Base-by-base conservation (phyloP, 2,888 invertebrate species). In the Macrosiphum euphorbiae region DNA sequence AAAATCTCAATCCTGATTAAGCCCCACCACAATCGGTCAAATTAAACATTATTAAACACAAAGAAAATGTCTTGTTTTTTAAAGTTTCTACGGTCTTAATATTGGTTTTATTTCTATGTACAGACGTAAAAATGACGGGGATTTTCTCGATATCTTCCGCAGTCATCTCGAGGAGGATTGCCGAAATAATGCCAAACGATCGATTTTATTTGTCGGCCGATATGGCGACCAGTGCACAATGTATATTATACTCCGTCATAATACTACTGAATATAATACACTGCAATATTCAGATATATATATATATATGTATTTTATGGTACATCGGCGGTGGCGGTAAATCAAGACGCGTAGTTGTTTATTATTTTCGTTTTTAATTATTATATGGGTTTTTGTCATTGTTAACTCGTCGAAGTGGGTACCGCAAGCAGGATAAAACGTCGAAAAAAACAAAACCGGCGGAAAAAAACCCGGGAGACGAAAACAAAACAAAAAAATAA, bases 301-400 rank as follows among this genome's bases (percentile, higher is more conserved):
- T 41, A 26, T 26, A 8, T 87, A 3, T 20, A 52, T 28, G 10
- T 87, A 50, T 47, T n/a, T 7, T 55, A 55, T 55, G 47, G 0
- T 50, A 26, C n/a, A 4, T 8, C 78, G 11, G 10, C 28, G 84
- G 20, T 35, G 91, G 28, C 8, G 44, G n/a, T 55, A 35, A 47
- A 47, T 35, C 50, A 61, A 78, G 78, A 92, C 47, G 86, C 47
- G 86, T 35, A 61, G 92, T 67, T 87, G 92, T 92, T 92, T 92
- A 87, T 92, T 87, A 61, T 87, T 85, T 85, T 91, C 85, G 85
- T 87, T 92, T 92, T 92, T 87, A 92, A 92, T 91, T 91, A 91
- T 92, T 92, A 85, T 87, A 87, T 61, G 92, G 87, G 92, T 50
- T 61, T 44, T 87, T 61, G 86, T 92, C 61, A 85, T 87, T 87